Conservation (phyloP, 2,113 vertebrate genomes). For the Megalops atlanticus region DNA sequence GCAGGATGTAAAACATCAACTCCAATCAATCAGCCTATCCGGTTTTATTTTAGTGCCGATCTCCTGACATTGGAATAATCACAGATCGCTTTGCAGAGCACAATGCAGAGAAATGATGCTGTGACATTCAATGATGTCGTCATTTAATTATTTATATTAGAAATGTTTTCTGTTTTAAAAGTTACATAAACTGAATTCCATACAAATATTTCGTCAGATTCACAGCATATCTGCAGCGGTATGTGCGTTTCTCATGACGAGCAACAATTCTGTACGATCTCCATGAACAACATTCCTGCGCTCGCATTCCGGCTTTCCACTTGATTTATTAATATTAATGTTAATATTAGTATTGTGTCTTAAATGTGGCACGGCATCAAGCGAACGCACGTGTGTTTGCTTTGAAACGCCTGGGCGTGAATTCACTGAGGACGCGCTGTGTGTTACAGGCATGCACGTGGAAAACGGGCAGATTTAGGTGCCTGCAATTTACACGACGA, state of each 20-base stretch:
- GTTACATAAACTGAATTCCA: too few species aligned
- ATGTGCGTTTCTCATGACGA: background rate
- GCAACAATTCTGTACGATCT: background rate
- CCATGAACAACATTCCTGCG: background rate
- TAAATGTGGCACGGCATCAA: background rate
- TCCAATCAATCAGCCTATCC: background rate
- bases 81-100: background rate
- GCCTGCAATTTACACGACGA: background rate
- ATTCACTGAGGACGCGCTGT: background rate
- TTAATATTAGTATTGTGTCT: background rate
- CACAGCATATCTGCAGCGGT: too few species aligned
- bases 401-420: background rate
- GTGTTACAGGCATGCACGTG: background rate
- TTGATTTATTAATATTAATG: background rate
- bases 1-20: background rate
- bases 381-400: constrained; percentile 3
- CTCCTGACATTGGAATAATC: background rate
- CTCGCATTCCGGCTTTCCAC: background rate
- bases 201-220: too few species aligned
- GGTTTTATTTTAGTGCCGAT: background rate
- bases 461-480: background rate
- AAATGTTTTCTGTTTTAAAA: background rate
- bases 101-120: background rate
- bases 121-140: background rate
- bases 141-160: background rate